Evolutionary conservation across 64 coral and sea anemone genomes (phyloP).

Genomic region (Stylophora pistillata): DNA sequence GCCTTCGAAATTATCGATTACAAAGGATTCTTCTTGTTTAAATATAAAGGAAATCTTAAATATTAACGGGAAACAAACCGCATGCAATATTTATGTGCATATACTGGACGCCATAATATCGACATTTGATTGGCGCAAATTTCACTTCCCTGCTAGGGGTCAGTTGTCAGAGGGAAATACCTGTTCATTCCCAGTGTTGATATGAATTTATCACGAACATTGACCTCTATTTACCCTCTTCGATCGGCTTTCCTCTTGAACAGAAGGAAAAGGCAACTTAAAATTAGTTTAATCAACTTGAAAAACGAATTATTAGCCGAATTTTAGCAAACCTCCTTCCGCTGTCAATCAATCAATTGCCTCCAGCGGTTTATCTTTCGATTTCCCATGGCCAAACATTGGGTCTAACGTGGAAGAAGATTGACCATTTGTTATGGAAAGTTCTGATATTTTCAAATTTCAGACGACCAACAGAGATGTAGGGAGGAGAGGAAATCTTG

Average conservation of each 20-base stretch:
- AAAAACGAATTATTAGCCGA: not conserved
- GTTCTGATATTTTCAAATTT: too few species aligned
- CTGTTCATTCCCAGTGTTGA: not conserved
- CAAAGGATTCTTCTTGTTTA: not conserved
- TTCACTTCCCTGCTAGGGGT: not conserved
- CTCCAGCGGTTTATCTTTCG: not conserved
- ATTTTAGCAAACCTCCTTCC: not conserved
- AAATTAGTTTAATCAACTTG: not conserved
- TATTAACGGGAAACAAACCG: constrained; percentile 11
- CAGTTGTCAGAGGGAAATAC: not conserved
- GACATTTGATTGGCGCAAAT: constrained; percentile 23
- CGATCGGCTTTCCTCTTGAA: not conserved
- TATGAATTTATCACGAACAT: not conserved
- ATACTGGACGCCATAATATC: not conserved
- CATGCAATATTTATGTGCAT: constrained; percentile 41
- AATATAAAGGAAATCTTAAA: constrained; percentile 17
- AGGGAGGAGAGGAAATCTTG: too few species aligned
- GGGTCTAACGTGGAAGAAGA: too few species aligned
- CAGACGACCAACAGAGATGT: too few species aligned
- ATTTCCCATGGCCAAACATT: too few species aligned
- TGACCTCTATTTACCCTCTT: not conserved
- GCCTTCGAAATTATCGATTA: not conserved
- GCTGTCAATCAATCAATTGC: not conserved
- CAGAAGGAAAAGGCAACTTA: not conserved
- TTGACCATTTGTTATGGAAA: too few species aligned